Percentiles rank a stretch among this genome's conserved stretches.
These are phyloP conservation scores for Xenentodon cancila DNA, from an alignment of 2,797 vertebrate genomes.

Conservation along the genomic window DNA sequence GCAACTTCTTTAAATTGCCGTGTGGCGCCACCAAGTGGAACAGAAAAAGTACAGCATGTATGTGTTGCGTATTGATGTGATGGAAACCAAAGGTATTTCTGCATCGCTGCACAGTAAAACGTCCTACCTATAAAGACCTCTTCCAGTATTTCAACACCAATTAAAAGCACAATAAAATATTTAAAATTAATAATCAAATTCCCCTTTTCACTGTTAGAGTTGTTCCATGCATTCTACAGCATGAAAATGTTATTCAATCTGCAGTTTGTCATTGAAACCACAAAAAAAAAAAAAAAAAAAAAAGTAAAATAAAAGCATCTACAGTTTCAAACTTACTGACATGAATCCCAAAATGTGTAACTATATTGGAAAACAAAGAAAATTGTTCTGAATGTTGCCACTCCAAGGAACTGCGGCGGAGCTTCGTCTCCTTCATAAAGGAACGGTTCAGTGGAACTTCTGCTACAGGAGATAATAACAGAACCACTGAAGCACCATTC, in stretches of 20 bases:
- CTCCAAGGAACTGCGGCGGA: background rate
- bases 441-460: background rate
- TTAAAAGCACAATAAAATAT: no score
- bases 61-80: background rate
- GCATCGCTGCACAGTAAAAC: conserved; percentile 4
- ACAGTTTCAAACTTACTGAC: no score
- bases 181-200: no score
- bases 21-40: conserved; percentile 62
- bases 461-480: background rate
- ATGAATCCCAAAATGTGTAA: no score
- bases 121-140: background rate
- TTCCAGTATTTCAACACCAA: no score
- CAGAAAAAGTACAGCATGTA: conserved; percentile 4
- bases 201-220: no score
- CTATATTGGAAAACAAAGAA: background rate
- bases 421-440: background rate
- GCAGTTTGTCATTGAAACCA: no score
- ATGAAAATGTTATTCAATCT: no score
- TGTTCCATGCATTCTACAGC: no score
- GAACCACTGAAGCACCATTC: background rate
- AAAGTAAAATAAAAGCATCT: no score
- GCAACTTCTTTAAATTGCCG: background rate
- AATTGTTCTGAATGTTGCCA: background rate
- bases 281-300: no score
- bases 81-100: background rate